Base-by-base conservation (phyloP, 2,888 invertebrate genomes). In the Troides aeacus region DNA sequence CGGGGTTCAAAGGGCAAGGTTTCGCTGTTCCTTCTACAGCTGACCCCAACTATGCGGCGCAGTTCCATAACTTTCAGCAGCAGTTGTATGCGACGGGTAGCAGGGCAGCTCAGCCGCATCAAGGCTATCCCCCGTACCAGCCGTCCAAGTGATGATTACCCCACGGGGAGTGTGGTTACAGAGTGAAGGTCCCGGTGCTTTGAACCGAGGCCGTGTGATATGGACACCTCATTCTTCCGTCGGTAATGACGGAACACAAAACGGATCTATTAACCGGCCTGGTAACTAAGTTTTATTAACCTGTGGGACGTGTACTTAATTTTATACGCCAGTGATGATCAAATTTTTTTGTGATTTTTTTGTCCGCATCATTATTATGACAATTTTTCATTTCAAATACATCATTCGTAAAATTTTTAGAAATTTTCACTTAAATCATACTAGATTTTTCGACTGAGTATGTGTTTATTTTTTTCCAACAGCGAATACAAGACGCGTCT, bases 41-140 rank as follows among this genome's bases (percentile, higher is more conserved):
- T 62, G 98, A 98, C 90, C 97, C 98, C 18, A 97, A 97, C 85
- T 98, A 98, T 92, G 98, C 97, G 81, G 97, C 97, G 88, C 98
- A 98, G 93, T 98, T 97, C 93, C 98, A 98, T 90, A 97, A 98
- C 91, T 98, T 98, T 93, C 98, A 98, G 85, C 98, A 98, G 87
- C 98, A 98, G 88, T 91, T 98, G 77, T 98, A 98, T 89, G 98
- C 98, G 73, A 98, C 98, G 64, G 92, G 93, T 58, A 87, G 84
- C 73, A 83, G 93, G 68, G 90, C 86, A 24, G 88, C 85, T 61
- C 88, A 86, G 77, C 92, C 92, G 74, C 93, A 90, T 80, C 85
- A 83, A 74, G 84, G 83, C 68, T 92, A 92, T 83, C 90, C 92
- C 71, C 89, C 90, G 72, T 91, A 92, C 85, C 88, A 87, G 81